phyloP scores from a whole-genome alignment of 2,888 invertebrate species.

The Ptilodon capucinus region DNA sequence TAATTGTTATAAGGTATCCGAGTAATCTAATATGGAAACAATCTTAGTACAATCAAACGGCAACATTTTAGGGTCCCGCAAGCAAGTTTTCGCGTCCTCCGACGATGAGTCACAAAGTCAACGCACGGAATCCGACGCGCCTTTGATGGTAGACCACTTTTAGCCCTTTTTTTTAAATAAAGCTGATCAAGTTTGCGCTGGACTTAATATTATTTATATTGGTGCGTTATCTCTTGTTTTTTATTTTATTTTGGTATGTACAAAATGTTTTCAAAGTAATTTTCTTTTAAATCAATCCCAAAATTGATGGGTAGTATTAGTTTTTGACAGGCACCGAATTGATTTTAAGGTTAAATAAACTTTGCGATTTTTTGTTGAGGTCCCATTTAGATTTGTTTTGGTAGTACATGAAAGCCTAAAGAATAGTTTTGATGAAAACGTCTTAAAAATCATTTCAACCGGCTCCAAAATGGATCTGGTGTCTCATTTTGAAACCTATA shows the following conservation, averaged over 20 bases:
- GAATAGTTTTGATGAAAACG: too few species aligned
- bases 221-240: constrained; percentile 13
- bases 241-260: constrained; percentile 6
- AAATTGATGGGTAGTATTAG: neutral
- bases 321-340: neutral
- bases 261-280: neutral
- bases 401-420: too few species aligned
- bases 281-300: neutral
- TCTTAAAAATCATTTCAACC: too few species aligned
- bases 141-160: constrained; percentile 43
- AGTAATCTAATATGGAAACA: too few species aligned
- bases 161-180: constrained; percentile 38
- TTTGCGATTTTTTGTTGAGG: too few species aligned
- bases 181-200: constrained; percentile 28
- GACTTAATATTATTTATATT: constrained; percentile 38
- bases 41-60: constrained; percentile 12
- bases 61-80: constrained; percentile 44
- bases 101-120: constrained; percentile 70
- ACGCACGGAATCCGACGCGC: constrained; percentile 44
- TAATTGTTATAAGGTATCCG: too few species aligned
- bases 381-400: too few species aligned
- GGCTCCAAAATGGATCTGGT: too few species aligned
- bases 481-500: too few species aligned
- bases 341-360: neutral
- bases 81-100: constrained; percentile 52